Evolutionary conservation across 2,888 invertebrate genomes (phyloP).

Genomic region (Scaptomyza flava): DNA sequence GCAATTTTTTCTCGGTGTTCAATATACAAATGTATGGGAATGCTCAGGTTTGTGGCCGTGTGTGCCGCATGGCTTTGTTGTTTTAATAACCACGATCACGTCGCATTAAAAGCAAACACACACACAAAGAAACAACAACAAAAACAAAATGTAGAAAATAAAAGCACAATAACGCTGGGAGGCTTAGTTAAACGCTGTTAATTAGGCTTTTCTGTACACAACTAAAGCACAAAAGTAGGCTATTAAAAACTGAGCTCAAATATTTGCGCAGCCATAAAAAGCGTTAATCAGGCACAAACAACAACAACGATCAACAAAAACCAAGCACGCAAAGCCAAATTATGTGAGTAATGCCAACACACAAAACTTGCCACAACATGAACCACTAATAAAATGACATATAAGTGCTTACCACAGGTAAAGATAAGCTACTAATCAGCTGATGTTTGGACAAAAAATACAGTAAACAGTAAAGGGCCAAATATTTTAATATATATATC

Average conservation of each 20-base stretch:
- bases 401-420: slow-evolving; percentile 20
- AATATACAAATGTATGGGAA: slow-evolving; percentile 7
- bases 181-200: slow-evolving; percentile 82
- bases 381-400: slow-evolving; percentile 18
- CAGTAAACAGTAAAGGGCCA: neutral
- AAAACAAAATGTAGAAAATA: neutral
- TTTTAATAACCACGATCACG: slow-evolving; percentile 79
- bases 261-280: slow-evolving; percentile 76
- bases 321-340: slow-evolving; percentile 30
- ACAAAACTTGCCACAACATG: slow-evolving; percentile 30
- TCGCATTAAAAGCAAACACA: slow-evolving; percentile 63
- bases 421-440: slow-evolving; percentile 25
- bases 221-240: slow-evolving; percentile 57
- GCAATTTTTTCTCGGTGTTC: neutral
- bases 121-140: slow-evolving; percentile 5
- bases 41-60: slow-evolving; percentile 36
- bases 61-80: slow-evolving; percentile 49
- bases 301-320: slow-evolving; percentile 21
- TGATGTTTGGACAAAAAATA: slow-evolving; percentile 2
- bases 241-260: slow-evolving; percentile 73
- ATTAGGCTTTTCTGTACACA: slow-evolving; percentile 75
- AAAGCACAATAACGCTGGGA: slow-evolving; percentile 33
- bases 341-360: slow-evolving; percentile 22
- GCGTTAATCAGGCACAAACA: slow-evolving; percentile 68
- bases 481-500: slow-evolving; percentile 6